A percentile compares a stretch with the other conserved stretches of the same genome.
phyloP scores from a whole-genome alignment of 2,797 vertebrate species.

The Borostomias antarcticus region DNA sequence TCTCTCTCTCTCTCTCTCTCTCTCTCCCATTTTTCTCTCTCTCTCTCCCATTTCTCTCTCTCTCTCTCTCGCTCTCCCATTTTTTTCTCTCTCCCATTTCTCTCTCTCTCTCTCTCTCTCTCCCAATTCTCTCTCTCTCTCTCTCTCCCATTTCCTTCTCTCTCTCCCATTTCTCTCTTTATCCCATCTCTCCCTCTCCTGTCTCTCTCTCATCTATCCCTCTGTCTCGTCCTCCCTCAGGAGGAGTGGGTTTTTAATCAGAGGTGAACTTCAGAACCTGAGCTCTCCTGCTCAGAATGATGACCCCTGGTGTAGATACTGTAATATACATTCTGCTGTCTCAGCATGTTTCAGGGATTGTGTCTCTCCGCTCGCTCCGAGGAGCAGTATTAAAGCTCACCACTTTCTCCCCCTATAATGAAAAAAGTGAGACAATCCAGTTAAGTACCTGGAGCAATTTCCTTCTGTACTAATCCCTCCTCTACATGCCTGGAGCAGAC shows the following conservation, averaged over 20 bases:
- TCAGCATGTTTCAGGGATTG: conserved; percentile 73
- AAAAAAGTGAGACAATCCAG: conserved; percentile 68
- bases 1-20: not conserved
- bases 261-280: conserved; percentile 54
- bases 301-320: conserved; percentile 68
- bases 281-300: conserved; percentile 67
- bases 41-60: not conserved
- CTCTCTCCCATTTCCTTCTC: no score
- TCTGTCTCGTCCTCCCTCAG: conserved; percentile 39
- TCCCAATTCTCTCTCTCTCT: no score
- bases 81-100: not conserved
- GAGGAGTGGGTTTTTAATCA: conserved; percentile 64
- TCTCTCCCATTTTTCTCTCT: conserved; percentile 27
- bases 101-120: no score
- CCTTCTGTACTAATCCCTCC: conserved; percentile 64
- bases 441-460: conserved; percentile 73
- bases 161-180: conserved; percentile 8
- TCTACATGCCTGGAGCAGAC: conserved; percentile 42
- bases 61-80: conserved; percentile 9
- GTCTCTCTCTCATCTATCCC: not conserved
- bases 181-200: conserved; percentile 23
- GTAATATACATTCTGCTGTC: conserved; percentile 77
- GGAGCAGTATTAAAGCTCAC: conserved; percentile 65
- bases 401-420: conserved; percentile 56
- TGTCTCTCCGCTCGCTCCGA: conserved; percentile 59